Percentiles rank a stretch among this genome's conserved stretches.
Conservation (phyloP, 1,140 invertebrate genomes). For the Tachypleus tridentatus region DNA sequence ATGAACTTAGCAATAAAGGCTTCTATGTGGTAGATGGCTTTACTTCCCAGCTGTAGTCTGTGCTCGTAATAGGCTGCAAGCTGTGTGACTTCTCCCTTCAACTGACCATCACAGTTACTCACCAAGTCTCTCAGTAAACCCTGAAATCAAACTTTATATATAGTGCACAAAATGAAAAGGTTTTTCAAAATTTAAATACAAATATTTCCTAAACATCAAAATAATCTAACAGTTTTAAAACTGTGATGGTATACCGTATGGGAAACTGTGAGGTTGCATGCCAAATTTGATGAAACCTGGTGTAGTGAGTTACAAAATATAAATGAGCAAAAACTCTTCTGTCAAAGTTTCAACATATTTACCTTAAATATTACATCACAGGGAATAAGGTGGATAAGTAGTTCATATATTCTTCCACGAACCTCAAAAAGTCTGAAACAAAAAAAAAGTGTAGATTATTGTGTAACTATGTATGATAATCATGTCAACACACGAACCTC, state of each 20-base stretch:
- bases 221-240: neutral
- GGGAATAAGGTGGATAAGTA: slow-evolving; percentile 88
- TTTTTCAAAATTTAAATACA: neutral
- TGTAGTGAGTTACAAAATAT: too few relatives aligned
- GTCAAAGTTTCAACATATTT: slow-evolving; percentile 10
- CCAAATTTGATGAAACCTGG: too few relatives aligned
- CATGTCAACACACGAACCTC: too few relatives aligned
- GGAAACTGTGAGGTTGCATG: neutral
- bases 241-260: neutral
- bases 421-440: slow-evolving; percentile 56
- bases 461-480: too few relatives aligned
- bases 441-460: slow-evolving; percentile 5
- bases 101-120: slow-evolving; percentile 66
- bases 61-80: slow-evolving; percentile 83
- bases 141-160: slow-evolving; percentile 28
- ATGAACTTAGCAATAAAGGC: slow-evolving; percentile 95
- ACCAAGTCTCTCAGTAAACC: slow-evolving; percentile 72
- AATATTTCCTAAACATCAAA: slow-evolving; percentile 5
- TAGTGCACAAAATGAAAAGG: slow-evolving; percentile 6
- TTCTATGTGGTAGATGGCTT: slow-evolving; percentile 94
- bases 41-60: slow-evolving; percentile 73
- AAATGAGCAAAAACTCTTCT: too few relatives aligned
- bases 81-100: slow-evolving; percentile 72
- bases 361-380: slow-evolving; percentile 82
- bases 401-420: slow-evolving; percentile 77